phyloP scores from a whole-genome alignment of 2,888 invertebrate genomes.

The Temnothorax rugatulus region DNA sequence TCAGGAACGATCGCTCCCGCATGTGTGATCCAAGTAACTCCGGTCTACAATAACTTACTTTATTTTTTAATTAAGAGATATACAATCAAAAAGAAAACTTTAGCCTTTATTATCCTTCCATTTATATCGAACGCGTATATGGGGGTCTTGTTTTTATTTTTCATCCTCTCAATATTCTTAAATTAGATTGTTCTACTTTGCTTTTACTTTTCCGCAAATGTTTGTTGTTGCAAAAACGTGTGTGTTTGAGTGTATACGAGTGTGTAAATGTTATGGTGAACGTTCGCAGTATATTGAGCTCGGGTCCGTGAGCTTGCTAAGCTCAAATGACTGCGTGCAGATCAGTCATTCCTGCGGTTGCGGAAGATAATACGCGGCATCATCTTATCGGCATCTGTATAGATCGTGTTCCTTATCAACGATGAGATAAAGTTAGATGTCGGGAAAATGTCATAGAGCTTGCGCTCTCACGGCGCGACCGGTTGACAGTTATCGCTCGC shows the following conservation, averaged over 20 bases:
- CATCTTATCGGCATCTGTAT: not conserved
- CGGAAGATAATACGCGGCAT: not conserved
- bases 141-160: not conserved
- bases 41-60: slow-evolving; percentile 6
- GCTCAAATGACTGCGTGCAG: not conserved
- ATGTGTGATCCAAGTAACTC: slow-evolving; percentile 34
- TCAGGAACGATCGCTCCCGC: slow-evolving; percentile 10
- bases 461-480: not conserved
- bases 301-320: not conserved
- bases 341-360: not conserved
- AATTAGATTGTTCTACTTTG: not conserved
- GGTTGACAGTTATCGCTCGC: not conserved
- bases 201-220: not conserved
- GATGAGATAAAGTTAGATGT: slow-evolving; percentile 25
- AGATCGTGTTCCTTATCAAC: not conserved
- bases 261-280: not conserved
- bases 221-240: not conserved
- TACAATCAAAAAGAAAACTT: not conserved
- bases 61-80: not conserved
- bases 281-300: not conserved
- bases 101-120: not conserved
- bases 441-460: slow-evolving; percentile 24
- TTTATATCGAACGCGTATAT: not conserved
- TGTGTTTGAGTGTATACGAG: not conserved
- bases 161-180: not conserved